Base-by-base conservation (phyloP, 2,113 vertebrate genomes). In the Empidonax traillii region DNA sequence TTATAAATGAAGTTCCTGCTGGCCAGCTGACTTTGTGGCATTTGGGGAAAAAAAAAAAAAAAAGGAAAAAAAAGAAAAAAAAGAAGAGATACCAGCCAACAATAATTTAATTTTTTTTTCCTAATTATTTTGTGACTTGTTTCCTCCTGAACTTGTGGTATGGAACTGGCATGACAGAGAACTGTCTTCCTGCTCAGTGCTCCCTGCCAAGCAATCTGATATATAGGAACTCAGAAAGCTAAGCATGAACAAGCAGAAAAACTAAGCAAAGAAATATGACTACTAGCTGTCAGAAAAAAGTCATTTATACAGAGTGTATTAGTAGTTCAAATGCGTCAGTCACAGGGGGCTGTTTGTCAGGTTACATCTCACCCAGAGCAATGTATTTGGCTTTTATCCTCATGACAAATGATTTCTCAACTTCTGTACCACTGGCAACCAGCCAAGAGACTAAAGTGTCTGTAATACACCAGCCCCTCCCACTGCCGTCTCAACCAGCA, bases 291-390 rank as follows among this genome's bases (percentile, higher is more conserved):
- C 95, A 97, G 82, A 75, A 96, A 89, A 85, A 90, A 84, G 75
- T 68, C 86, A 92, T 94, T 95, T 96, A 66, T 90, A 75, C 75
- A 52, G 82, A 96, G 67, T 62, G 88, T 96, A 85, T 94, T 93
- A 95, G 87, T 85, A 94, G 97, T 96, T 96, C 92, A 96, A 96
- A 97, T 94, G 95, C 28, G 59, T 95, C 96, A 96, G 94, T 95
- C 93, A 94, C 75, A 72, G 83, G 93, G 96, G 96, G 91, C 82
- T 97, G 96, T 97, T 96, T 97, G 95, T 97, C 96, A 97, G 94
- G 87, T 95, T 96, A 78, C 93, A 94, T 97, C 94, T 96, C 94
- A 92, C 86, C 91, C 84, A 69, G 92, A 95, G 95, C 93, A 91
- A 61, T 39, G 94, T 96, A 90, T 86, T 94, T 91, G 94, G 94